Base-by-base conservation (phyloP, 2,113 vertebrate genomes). In the Beaufortia kweichowensis region DNA sequence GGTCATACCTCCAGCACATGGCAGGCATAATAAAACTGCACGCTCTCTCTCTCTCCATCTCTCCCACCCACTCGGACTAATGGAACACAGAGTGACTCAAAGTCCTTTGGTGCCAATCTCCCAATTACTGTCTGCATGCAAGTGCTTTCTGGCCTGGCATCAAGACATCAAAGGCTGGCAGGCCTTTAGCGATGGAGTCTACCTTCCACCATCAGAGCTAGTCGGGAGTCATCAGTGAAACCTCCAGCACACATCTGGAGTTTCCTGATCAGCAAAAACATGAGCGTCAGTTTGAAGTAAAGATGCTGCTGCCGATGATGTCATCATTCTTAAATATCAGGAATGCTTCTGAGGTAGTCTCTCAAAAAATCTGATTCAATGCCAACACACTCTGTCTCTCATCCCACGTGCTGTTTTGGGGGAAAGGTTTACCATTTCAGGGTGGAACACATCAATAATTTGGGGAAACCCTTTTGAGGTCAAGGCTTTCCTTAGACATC, bases 51-150 rank as follows among this genome's bases (percentile, higher is more conserved):
- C 43, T 15, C 43, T 53, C 48, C 15, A 7, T 53, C 48, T 53
- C 48, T 81, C 24, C 31, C 61, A 72, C 61, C 41, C 50, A 24
- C 62, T 61, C 46, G 2, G 24, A 48, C 61, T 67, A 76, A 78
- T 83, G 66, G 66, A 76, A 76, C 67, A 72, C 66, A 79, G 67
- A 65, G 46, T 62, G 55, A 35, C 72, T 81, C 24, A 64, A 73
- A 69, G 62, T 77, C 55, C 71, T 65, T 75, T 61, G 60, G 75
- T 78, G 82, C 65, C 75, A 81, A 68, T 76, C 59, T 31, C 21
- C 61, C 82, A 84, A 84, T 84, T 81, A 84, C 66, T 33, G 66
- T 76, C 79, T 53, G 77, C 61, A 64, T 76, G 71, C 64, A 68
- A 84, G 82, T 50, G 73, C 67, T 84, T 82, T 79, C 67, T 73